Percentiles rank a stretch among this genome's conserved stretches.
Conservation (phyloP, 2,797 vertebrate genomes). For the Salarias fasciatus region DNA sequence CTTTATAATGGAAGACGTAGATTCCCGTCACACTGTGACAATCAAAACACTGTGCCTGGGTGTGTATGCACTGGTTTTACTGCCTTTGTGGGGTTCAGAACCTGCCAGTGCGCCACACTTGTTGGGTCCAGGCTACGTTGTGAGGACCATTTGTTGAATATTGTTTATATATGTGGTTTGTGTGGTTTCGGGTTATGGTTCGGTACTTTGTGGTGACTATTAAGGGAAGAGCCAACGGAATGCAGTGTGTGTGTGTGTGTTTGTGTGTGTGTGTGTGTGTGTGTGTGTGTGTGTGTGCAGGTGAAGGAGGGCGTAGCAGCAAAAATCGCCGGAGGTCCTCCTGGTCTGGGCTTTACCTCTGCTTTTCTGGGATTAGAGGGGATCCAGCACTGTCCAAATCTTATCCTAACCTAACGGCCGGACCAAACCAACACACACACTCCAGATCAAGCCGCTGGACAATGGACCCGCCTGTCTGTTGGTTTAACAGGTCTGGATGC, state of each 20-base stretch:
- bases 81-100: too few species aligned
- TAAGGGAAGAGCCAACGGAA: too few species aligned
- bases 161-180: too few species aligned
- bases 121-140: too few species aligned
- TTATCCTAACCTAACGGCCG: conserved; percentile 69
- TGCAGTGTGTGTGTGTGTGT: conserved; percentile 10
- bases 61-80: too few species aligned
- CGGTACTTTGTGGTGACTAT: too few species aligned
- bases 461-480: conserved; percentile 74
- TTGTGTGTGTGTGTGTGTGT: conserved; percentile 21
- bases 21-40: conserved; percentile 15
- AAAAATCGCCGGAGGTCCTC: conserved; percentile 63
- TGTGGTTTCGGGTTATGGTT: too few species aligned
- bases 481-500: conserved; percentile 72
- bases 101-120: too few species aligned
- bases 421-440: conserved; percentile 78
- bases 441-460: conserved; percentile 70
- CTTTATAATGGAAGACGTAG: conserved; percentile 11
- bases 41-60: conserved; percentile 17
- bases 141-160: too few species aligned
- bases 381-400: conserved; percentile 78
- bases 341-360: conserved; percentile 56
- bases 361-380: conserved; percentile 76
- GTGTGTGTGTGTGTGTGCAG: conserved; percentile 41
- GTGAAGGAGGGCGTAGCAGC: conserved; percentile 56